Base-by-base conservation (phyloP, 2,113 vertebrate genomes). In the Laterallus jamaicensis region DNA sequence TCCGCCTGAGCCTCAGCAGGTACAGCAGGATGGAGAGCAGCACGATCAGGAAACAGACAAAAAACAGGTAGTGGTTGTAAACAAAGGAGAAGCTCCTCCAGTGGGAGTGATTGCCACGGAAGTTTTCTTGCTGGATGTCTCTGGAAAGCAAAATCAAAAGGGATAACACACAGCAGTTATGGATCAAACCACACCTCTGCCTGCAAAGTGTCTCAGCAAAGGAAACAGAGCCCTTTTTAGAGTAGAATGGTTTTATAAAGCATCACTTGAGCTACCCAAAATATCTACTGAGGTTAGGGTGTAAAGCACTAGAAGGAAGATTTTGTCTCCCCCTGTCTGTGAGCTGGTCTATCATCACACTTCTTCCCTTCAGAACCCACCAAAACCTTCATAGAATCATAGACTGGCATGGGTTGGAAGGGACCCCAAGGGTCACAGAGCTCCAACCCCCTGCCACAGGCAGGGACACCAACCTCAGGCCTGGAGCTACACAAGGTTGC, bases 1-100 rank as follows among this genome's bases (percentile, higher is more conserved):
- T 99, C 79, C 99, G 98, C 4, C 99, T 97, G 22, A 99, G 98
- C 18, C 99, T 98, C 42, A 99, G 98, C 93, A 99, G 95, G 96
- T 99, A 99, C 15, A 99, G 98, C 75, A 99, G 97, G 96, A 99
- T 99, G 95, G 99, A 98, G 54, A 99, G 97, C 85, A 99, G 92
- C 95, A 99, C 99, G 4, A 99, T 97, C 95, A 99, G 98, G 97
- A 99, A 99, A 95, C 99, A 99, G 79, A 98, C 99, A 14, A 98
- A 98, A 95, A 99, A 99, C 92, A 99, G 96, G 86, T 98, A 99
- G 97, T 99, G 99, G 94, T 99, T 99, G 98, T 99, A 99, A 90
- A 99, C 98, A 2, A 99, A 99, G 75, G 99, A 99, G 95, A 99
- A 99, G 86, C 98, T 99, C 68, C 98, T 97, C 99, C 99, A 99